Evolutionary conservation across 2,888 invertebrate species (phyloP).

Genomic region (Phlogophora meticulosa): DNA sequence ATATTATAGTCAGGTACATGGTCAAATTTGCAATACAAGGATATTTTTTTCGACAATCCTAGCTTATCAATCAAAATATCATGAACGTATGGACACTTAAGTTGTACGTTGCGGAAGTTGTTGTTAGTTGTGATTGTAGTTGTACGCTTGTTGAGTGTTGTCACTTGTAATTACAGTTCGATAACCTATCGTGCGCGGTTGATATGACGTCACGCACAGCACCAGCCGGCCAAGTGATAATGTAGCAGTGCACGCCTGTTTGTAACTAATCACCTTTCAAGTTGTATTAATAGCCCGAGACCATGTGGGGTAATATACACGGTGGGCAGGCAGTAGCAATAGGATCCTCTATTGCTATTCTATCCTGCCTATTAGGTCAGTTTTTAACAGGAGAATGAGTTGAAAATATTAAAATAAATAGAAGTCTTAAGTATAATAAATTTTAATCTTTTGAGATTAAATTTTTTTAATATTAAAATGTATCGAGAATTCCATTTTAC

Average conservation of each 20-base stretch:
- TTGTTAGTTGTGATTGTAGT: background rate
- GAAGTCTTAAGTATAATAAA: no score
- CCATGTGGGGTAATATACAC: background rate
- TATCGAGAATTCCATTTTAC: no score
- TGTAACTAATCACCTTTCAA: slow-evolving; percentile 3
- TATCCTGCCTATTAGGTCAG: no score
- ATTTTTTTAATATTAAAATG: no score
- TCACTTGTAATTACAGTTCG: slow-evolving; percentile 33
- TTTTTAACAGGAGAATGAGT: no score
- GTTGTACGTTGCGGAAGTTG: slow-evolving; percentile 12
- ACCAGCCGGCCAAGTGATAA: slow-evolving; percentile 24
- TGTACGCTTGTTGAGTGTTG: slow-evolving; percentile 24
- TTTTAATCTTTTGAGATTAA: no score
- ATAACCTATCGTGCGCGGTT: slow-evolving; percentile 27
- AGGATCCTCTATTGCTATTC: background rate
- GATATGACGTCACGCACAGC: slow-evolving; percentile 20
- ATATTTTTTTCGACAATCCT: no score
- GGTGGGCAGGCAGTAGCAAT: background rate
- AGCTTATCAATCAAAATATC: no score
- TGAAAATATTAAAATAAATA: no score
- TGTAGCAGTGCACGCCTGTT: slow-evolving; percentile 3
- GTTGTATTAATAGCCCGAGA: background rate
- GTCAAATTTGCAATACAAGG: no score
- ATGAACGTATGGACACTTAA: background rate
- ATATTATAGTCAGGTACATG: no score